Conservation (phyloP, 2,888 invertebrate species). For the Xanthorhoe designata region DNA sequence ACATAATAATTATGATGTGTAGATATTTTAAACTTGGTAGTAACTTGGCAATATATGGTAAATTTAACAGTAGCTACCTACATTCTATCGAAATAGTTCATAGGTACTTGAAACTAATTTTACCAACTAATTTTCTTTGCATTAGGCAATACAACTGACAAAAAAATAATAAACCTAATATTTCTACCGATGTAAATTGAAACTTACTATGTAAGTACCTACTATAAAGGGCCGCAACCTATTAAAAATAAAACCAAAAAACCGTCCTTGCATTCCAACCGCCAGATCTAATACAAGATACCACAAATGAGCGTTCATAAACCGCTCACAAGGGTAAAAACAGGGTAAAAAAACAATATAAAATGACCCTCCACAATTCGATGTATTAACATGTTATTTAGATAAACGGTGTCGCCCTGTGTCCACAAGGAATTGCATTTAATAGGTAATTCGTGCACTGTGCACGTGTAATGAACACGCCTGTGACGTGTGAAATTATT, state of each 20-base stretch:
- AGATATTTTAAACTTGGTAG: too few relatives aligned
- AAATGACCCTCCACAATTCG: constrained; percentile 53
- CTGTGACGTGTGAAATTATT: constrained; percentile 29
- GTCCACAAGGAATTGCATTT: constrained; percentile 40
- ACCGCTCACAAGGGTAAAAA: constrained; percentile 38
- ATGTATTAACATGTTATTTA: constrained; percentile 74
- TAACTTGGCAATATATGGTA: too few relatives aligned
- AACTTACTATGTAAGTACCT: too few relatives aligned
- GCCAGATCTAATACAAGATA: constrained; percentile 66
- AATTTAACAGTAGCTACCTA: too few relatives aligned
- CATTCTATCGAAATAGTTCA: too few relatives aligned
- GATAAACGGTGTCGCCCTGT: constrained; percentile 69
- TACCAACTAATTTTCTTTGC: too few relatives aligned
- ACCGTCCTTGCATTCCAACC: constrained; percentile 47
- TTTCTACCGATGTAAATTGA: not conserved
- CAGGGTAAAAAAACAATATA: constrained; percentile 51
- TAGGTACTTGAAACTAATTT: too few relatives aligned
- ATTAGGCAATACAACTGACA: too few relatives aligned
- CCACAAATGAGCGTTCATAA: constrained; percentile 62
- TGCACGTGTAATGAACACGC: constrained; percentile 38
- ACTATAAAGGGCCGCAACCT: not conserved
- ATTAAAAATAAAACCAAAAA: constrained; percentile 24
- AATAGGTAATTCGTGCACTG: constrained; percentile 44
- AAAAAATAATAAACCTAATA: too few relatives aligned
- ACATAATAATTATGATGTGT: too few relatives aligned